Percentiles rank a stretch among this genome's conserved stretches.
phyloP scores from a whole-genome alignment of 2,113 vertebrate genomes.

The Oryzias celebensis region DNA sequence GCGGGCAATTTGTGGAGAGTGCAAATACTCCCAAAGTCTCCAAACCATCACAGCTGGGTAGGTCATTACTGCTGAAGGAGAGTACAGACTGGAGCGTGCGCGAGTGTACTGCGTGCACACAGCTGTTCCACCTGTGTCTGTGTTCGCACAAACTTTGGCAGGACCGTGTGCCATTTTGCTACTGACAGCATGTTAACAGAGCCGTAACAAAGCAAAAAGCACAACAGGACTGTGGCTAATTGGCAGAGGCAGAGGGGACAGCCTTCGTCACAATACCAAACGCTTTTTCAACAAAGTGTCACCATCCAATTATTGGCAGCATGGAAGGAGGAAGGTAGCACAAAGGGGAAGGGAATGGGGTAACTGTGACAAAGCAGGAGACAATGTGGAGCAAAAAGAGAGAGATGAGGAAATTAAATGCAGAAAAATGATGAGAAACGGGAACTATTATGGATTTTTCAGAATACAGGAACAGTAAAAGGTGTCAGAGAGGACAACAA shows the following conservation, averaged over 20 bases:
- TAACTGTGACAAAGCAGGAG: conserved; percentile 10
- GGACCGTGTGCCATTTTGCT: conserved; percentile 44
- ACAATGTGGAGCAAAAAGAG: conserved; percentile 7
- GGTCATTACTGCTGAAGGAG: conserved; percentile 34
- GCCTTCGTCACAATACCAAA: conserved; percentile 40
- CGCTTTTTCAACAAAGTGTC: conserved; percentile 54
- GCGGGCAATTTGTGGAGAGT: conserved; percentile 31
- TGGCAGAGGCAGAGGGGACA: conserved; percentile 56
- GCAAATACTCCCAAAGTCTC: conserved; percentile 22
- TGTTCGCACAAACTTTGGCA: conserved; percentile 35
- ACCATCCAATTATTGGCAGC: conserved; percentile 57
- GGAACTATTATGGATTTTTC: background rate
- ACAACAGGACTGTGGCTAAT: conserved; percentile 60
- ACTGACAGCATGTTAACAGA: conserved; percentile 60
- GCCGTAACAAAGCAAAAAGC: conserved; percentile 54
- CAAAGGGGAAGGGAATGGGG: conserved; percentile 9
- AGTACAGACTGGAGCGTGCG: background rate
- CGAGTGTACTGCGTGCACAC: background rate
- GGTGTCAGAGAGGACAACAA: background rate
- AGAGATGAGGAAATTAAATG: background rate
- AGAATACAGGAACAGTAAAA: background rate
- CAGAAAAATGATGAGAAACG: background rate
- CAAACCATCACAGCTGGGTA: conserved; percentile 26
- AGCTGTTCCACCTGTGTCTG: conserved; percentile 19
- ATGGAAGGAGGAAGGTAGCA: conserved; percentile 17